Percentiles rank a stretch among this genome's conserved stretches.
Evolutionary conservation across 2,113 vertebrate genomes (phyloP).

Genomic region (Catharus minimus): DNA sequence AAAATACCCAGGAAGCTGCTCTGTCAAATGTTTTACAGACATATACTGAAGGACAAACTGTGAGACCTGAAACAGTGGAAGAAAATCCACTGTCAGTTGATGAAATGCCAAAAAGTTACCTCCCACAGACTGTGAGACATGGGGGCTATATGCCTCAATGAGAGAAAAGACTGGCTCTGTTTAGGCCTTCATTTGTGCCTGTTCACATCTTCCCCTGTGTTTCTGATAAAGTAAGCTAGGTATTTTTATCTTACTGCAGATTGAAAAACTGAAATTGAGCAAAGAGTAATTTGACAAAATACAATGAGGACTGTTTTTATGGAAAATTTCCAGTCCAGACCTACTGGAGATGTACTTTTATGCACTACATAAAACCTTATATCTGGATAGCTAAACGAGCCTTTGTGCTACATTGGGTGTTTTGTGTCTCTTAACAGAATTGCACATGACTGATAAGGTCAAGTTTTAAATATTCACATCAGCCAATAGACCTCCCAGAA

Average conservation of each 20-base stretch:
- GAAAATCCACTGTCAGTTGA: constrained; percentile 27
- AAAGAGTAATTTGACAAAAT: constrained; percentile 10
- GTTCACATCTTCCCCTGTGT: constrained; percentile 19
- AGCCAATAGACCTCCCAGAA: neutral
- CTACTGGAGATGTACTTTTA: constrained; percentile 6
- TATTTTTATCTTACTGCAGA: constrained; percentile 41
- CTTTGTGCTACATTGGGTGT: neutral
- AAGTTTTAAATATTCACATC: neutral
- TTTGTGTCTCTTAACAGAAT: neutral
- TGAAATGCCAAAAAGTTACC: constrained; percentile 81
- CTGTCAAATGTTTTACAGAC: constrained; percentile 24
- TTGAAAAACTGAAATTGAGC: constrained; percentile 26
- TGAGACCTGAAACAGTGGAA: constrained; percentile 39
- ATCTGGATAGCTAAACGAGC: constrained; percentile 15
- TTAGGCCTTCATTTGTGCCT: constrained; percentile 46
- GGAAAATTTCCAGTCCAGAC: constrained; percentile 4
- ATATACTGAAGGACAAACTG: constrained; percentile 45
- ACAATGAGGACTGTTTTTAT: neutral
- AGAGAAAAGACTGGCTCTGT: constrained; percentile 35
- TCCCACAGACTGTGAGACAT: constrained; percentile 83
- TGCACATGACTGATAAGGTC: neutral
- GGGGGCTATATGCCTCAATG: constrained; percentile 91
- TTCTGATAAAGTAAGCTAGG: constrained; percentile 57
- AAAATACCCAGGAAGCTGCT: constrained; percentile 50
- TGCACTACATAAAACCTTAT: constrained; percentile 56